phyloP scores from a whole-genome alignment of 2,888 invertebrate genomes.

The Erebia epiphron region DNA sequence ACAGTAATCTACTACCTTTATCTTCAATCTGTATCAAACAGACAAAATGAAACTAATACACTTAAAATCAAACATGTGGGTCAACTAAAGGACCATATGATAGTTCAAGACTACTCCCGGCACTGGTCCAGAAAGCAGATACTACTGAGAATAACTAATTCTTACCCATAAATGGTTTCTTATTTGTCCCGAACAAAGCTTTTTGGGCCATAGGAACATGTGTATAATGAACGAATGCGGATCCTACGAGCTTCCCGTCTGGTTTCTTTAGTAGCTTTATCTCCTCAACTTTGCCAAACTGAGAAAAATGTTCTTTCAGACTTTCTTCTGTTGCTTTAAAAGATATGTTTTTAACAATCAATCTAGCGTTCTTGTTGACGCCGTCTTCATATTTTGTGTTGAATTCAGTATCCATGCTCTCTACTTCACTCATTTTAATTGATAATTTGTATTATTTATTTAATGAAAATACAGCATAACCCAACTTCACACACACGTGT shows the following conservation, averaged over 20 bases:
- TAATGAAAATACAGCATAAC: slow-evolving; percentile 6
- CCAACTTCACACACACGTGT: slow-evolving; percentile 9
- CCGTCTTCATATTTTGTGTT: slow-evolving; percentile 51
- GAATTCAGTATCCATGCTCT: slow-evolving; percentile 46
- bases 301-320: slow-evolving; percentile 87
- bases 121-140: no score
- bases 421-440: slow-evolving; percentile 38
- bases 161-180: slow-evolving; percentile 86
- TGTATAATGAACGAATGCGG: slow-evolving; percentile 95
- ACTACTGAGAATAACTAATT: background rate
- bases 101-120: no score
- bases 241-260: slow-evolving; percentile 92
- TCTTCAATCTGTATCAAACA: no score
- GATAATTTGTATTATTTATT: background rate
- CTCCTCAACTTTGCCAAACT: slow-evolving; percentile 90
- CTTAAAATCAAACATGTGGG: no score
- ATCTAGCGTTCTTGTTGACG: slow-evolving; percentile 80
- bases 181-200: slow-evolving; percentile 89
- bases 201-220: slow-evolving; percentile 92
- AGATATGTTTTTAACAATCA: slow-evolving; percentile 87
- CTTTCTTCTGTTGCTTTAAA: slow-evolving; percentile 90
- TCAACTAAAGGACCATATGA: no score
- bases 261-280: slow-evolving; percentile 89
- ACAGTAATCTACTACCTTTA: no score
- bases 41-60: no score